Conservation (phyloP, 2,888 invertebrate genomes). For the Myopa testacea region DNA sequence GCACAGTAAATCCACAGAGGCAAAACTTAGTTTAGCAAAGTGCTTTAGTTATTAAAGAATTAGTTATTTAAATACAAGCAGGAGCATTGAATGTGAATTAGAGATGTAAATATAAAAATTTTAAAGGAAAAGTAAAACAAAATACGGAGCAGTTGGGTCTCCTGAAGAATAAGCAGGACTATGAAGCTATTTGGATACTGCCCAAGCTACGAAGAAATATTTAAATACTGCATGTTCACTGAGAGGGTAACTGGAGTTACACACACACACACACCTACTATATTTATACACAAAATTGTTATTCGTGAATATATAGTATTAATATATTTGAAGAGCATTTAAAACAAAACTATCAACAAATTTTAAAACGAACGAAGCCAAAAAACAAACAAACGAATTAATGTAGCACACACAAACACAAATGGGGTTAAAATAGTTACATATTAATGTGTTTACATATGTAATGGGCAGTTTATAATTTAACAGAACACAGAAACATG, state of each 20-base stretch:
- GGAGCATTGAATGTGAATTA: conserved; percentile 19
- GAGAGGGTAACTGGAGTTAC: background rate
- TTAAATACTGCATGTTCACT: background rate
- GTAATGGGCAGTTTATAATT: too few relatives aligned
- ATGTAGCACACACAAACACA: too few relatives aligned
- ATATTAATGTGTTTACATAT: too few relatives aligned
- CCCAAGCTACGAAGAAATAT: too few relatives aligned
- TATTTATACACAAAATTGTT: too few relatives aligned
- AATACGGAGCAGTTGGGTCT: too few relatives aligned
- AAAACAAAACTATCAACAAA: conserved; percentile 47
- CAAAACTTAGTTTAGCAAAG: conserved; percentile 1
- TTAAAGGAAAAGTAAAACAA: conserved; percentile 35
- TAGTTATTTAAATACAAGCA: background rate
- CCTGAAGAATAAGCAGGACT: too few relatives aligned
- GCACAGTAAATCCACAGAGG: conserved; percentile 67
- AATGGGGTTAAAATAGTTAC: too few relatives aligned
- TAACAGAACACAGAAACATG: too few relatives aligned
- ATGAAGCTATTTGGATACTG: too few relatives aligned
- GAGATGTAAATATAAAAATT: conserved; percentile 50
- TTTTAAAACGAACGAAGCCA: conserved; percentile 45
- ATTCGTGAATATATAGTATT: conserved; percentile 40
- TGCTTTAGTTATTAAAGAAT: conserved; percentile 23
- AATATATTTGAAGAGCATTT: conserved; percentile 51
- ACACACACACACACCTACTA: background rate
- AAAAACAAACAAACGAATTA: too few relatives aligned